A percentile compares a stretch with the other conserved stretches of the same genome.
phyloP scores from a whole-genome alignment of 2,113 vertebrate genomes.

The Oreocharis arfaki region DNA sequence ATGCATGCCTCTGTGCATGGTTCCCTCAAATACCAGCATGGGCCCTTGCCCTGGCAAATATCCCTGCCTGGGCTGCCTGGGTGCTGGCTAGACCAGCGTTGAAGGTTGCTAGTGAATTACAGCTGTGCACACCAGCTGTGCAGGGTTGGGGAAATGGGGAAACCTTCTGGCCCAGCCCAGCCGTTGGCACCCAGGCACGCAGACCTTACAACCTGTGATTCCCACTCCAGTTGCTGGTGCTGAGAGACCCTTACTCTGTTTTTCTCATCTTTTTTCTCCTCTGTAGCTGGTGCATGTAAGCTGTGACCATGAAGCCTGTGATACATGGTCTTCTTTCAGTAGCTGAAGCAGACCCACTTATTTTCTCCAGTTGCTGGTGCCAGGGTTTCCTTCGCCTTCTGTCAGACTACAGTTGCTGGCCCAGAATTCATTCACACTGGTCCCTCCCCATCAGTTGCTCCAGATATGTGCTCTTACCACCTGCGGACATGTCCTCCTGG shows the following conservation, averaged over 20 bases:
- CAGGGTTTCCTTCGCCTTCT: neutral
- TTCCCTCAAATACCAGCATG: neutral
- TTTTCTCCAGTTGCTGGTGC: neutral
- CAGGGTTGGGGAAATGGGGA: neutral
- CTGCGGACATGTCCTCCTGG: accelerated
- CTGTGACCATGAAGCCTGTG: neutral
- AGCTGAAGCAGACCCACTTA: neutral
- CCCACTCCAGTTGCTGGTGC: neutral
- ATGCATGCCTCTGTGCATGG: accelerated
- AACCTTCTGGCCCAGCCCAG: neutral
- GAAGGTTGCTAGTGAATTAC: neutral
- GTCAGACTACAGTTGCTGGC: neutral
- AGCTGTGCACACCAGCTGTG: too few species aligned
- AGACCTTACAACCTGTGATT: neutral
- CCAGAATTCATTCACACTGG: neutral
- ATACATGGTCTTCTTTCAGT: neutral
- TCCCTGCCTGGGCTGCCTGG: neutral
- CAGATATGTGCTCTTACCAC: neutral
- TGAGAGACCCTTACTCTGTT: neutral
- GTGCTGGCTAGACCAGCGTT: neutral
- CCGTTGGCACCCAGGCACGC: neutral
- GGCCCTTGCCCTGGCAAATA: neutral
- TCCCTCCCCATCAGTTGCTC: neutral
- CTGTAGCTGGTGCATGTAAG: neutral
- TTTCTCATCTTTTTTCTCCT: neutral